phyloP scores from a whole-genome alignment of 2,113 vertebrate species.

The Cavia porcellus region DNA sequence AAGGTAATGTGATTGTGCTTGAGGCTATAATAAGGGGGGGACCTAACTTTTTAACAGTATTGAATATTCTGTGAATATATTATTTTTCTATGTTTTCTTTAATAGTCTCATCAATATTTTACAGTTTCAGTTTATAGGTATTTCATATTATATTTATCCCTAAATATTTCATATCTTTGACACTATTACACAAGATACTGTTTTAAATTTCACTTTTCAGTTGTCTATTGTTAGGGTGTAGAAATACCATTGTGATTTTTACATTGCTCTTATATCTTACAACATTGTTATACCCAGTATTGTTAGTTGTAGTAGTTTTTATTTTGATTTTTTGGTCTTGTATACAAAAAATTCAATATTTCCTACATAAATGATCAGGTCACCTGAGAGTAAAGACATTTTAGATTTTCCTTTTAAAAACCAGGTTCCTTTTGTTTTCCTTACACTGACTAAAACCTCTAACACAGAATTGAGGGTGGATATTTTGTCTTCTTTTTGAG shows the following conservation, averaged over 20 bases:
- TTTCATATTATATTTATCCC: not conserved
- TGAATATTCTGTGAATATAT: not conserved
- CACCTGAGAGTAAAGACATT: not conserved
- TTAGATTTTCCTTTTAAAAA: constrained; percentile 30
- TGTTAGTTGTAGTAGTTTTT: constrained; percentile 3
- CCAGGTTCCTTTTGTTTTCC: not conserved
- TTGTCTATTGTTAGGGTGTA: not conserved
- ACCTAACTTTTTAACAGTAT: not conserved
- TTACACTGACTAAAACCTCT: not conserved
- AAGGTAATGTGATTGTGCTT: not conserved
- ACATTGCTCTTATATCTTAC: not conserved
- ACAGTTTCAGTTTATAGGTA: not conserved
- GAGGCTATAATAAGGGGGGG: not conserved
- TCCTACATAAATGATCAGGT: not conserved
- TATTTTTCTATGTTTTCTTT: not conserved
- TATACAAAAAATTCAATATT: not conserved
- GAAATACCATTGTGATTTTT: not conserved
- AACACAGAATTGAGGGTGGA: not conserved
- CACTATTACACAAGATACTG: not conserved
- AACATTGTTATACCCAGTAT: not conserved
- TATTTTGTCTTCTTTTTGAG: not conserved
- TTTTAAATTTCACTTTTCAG: constrained; percentile 24
- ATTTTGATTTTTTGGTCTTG: not conserved
- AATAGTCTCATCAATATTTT: not conserved
- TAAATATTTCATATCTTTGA: constrained; percentile 14